Percentiles rank a stretch among this genome's conserved stretches.
Conservation (phyloP, 2,113 vertebrate species). For the Pelusios castaneus region DNA sequence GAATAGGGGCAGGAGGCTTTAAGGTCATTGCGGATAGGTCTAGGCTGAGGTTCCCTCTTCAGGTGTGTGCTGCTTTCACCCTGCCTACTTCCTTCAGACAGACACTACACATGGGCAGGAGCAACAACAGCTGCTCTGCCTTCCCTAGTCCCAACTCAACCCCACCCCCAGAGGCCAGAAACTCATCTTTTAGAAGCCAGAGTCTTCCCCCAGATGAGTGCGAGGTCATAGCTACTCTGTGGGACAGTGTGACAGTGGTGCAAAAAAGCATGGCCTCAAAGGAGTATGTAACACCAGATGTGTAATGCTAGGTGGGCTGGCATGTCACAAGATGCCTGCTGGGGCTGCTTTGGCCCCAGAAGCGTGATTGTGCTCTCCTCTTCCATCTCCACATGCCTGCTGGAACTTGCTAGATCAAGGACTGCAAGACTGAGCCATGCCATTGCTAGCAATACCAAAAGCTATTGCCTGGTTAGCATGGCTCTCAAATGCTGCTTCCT, state of each 20-base stretch:
- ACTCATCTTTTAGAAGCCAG: fast-evolving
- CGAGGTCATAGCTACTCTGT: neutral
- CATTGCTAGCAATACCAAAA: neutral
- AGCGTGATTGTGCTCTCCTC: neutral
- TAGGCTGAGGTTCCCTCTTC: neutral
- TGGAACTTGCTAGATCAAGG: neutral
- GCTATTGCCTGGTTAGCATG: neutral
- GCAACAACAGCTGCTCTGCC: fast-evolving
- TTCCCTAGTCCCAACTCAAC: neutral
- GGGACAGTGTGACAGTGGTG: too few relatives aligned
- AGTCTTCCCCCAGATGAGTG: too few relatives aligned
- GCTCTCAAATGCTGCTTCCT: neutral
- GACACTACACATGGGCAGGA: neutral
- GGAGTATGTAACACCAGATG: neutral
- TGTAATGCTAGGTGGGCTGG: neutral
- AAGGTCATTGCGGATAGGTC: neutral
- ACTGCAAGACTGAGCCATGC: neutral
- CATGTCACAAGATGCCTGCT: fast-evolving
- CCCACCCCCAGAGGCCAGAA: neutral
- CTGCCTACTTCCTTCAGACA: neutral
- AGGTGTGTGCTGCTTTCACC: neutral
- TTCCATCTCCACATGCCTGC: neutral
- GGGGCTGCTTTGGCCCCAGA: neutral
- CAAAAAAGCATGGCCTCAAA: neutral
- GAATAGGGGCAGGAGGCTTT: neutral